Evolutionary conservation across 2,797 vertebrate species (phyloP), one percentile per base, ranked within the genome.

Genomic region (Acrossocheilus fasciatus): DNA sequence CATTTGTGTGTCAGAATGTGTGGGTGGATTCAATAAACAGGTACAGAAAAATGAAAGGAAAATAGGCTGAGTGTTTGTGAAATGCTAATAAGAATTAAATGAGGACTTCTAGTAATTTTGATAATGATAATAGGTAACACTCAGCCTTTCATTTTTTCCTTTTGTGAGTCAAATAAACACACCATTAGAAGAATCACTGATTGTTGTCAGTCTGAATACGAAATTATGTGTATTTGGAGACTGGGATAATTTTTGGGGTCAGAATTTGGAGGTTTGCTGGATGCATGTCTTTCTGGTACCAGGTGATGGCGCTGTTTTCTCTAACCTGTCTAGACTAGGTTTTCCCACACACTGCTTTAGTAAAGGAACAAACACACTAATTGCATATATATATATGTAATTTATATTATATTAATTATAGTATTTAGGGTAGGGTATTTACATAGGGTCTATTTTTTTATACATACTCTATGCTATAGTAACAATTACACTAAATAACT

Each of bases 251-350:
- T 12, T 77, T 75, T 2, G 3, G 23, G 18, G 26, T 36, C 20
- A 50, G 45, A 68, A 52, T 77, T 54, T 54, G 12, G 9, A 30
- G 18, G 57, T 34, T 34, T 6, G n/a, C 50, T 80, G 73, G 47
- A 36, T 72, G 83, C 77, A 81, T 2, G 17, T 82, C 62, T 74
- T 34, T 23, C 68, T 10, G 83, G 82, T 86, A 88, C 95, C 95
- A 95, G 94, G 92, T 88, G 95, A 93, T 95, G 94, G 95, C 93
- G 92, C 92, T 95, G 92, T 94, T 94, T 92, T 94, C 94, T 94
- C 93, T 95, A 88, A 91, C 89, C 89, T 91, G 86, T 90, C 86
- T 70, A 89, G 88, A 91, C 85, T 88, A 84, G 90, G 84, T 72
- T 72, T 73, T 66, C 86, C 52, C 36, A 59, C 52, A 17, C 45